Evolutionary conservation across 2,888 invertebrate species (phyloP).

Genomic region (Drosophila kambysellisi): DNA sequence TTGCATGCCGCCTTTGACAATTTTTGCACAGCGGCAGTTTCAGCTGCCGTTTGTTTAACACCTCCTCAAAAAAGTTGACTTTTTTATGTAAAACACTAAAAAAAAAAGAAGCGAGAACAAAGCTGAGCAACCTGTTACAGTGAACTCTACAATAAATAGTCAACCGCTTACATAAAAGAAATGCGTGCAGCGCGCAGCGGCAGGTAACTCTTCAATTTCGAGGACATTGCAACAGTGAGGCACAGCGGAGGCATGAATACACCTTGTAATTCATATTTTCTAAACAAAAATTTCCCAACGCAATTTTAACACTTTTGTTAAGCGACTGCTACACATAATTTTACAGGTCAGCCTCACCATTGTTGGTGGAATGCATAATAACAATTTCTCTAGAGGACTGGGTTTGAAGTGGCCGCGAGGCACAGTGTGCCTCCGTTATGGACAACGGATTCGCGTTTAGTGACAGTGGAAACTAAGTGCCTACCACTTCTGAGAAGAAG

Average conservation of each 20-base stretch:
- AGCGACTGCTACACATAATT: constrained; percentile 55
- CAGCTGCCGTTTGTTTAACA: constrained; percentile 78
- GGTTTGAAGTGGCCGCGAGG: constrained; percentile 69
- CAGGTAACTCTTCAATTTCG: constrained; percentile 61
- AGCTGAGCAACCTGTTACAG: constrained; percentile 54
- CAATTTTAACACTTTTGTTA: constrained; percentile 77
- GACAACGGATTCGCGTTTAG: constrained; percentile 48
- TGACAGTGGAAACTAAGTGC: constrained; percentile 51
- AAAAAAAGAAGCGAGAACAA: constrained; percentile 12
- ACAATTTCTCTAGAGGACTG: constrained; percentile 35
- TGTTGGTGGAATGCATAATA: constrained; percentile 43
- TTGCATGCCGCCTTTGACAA: constrained; percentile 31
- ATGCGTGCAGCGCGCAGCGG: constrained; percentile 51
- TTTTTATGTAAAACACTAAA: constrained; percentile 30
- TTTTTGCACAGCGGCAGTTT: constrained; percentile 63
- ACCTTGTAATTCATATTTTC: constrained; percentile 79
- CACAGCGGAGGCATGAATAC: constrained; percentile 52
- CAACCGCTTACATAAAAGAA: constrained; percentile 51
- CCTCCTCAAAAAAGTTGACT: constrained; percentile 55
- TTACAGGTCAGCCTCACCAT: constrained; percentile 51
- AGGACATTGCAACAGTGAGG: constrained; percentile 42
- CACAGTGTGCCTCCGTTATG: constrained; percentile 39
- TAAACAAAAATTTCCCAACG: constrained; percentile 71
- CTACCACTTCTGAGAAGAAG: constrained; percentile 50
- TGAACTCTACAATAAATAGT: constrained; percentile 13